Base-by-base conservation (phyloP, 2,113 vertebrate genomes). In the Corythaeola cristata region DNA sequence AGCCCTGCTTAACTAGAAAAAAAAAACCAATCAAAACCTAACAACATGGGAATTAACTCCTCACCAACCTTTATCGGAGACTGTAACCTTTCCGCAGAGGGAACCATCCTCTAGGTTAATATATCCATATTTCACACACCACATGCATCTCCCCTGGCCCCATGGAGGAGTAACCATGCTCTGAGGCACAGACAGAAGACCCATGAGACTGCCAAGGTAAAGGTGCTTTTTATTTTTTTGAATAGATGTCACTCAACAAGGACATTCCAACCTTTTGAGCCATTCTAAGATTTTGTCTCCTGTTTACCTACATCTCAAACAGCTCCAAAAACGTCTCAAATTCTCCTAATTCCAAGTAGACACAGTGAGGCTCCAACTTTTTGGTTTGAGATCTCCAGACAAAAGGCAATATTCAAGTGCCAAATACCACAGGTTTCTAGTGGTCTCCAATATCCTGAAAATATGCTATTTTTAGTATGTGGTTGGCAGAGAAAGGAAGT, bases 401-500 rank as follows among this genome's bases (percentile, higher is more conserved):
- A 11, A 96, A 96, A 89, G 63, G 63, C 12, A 9, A 37, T 44
- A 80, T 82, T 75, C 67, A 85, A 72, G 56, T 80, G 85, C 89
- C 92, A 96, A 96, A 91, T 82, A 85, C 67, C 81, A 96, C 76
- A 85, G 81, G 89, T 95, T 97, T 95, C 82, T 78, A 93, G 89
- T 71, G 85, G 83, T 96, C 93, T 95, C 80, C 76, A 76, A 86
- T 89, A 96, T 93, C 91, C 93, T 96, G 92, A 96, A 97, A 97
- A 98, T 68, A 90, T 50, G 77, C 91, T 97, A 97, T 97, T 97
- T 95, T 95, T 96, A 96, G 86, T 80, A 89, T 28, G 78, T 59
- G 91, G 92, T 49, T 95, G 94, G 91, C 96, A 96, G 83, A 89
- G 71, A 95, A 90, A 89, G 92, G 95, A 97, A 97, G 95, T 94